Evolutionary conservation across 2,888 invertebrate genomes (phyloP).

Genomic region (Molorchus minor): DNA sequence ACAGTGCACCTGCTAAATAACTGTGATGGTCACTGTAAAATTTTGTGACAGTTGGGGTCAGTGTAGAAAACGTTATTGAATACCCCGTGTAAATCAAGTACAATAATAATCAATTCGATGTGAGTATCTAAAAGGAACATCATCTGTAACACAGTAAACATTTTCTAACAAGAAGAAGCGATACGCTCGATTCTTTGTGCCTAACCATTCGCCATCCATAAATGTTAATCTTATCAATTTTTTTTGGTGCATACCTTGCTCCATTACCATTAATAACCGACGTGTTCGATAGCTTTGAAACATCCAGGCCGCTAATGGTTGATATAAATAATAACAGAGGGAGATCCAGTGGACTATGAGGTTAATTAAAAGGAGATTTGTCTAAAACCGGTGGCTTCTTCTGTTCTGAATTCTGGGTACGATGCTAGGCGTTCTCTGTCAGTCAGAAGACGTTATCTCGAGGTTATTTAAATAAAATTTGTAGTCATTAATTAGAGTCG

Average conservation of each 20-base stretch:
- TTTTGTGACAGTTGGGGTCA: no score
- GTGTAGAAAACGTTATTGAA: no score
- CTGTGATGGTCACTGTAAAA: no score
- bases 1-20: no score
- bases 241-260: conserved; percentile 18
- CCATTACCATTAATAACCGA: conserved; percentile 30
- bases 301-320: background rate
- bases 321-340: conserved; percentile 2
- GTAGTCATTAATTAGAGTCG: background rate
- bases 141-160: no score
- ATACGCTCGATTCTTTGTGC: conserved; percentile 10
- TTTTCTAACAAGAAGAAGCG: no score
- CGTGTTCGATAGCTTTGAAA: conserved; percentile 9
- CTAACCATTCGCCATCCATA: conserved; percentile 15
- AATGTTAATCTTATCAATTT: conserved; percentile 21
- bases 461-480: background rate
- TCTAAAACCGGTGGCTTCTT: no score
- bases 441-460: background rate
- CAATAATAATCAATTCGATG: no score
- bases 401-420: background rate
- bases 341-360: background rate
- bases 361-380: background rate
- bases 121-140: no score
- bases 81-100: no score
- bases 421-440: background rate